These are phyloP conservation scores for Pocillopora damicornis DNA, from an alignment of 64 coral and sea anemone species.

Conservation along the genomic window DNA sequence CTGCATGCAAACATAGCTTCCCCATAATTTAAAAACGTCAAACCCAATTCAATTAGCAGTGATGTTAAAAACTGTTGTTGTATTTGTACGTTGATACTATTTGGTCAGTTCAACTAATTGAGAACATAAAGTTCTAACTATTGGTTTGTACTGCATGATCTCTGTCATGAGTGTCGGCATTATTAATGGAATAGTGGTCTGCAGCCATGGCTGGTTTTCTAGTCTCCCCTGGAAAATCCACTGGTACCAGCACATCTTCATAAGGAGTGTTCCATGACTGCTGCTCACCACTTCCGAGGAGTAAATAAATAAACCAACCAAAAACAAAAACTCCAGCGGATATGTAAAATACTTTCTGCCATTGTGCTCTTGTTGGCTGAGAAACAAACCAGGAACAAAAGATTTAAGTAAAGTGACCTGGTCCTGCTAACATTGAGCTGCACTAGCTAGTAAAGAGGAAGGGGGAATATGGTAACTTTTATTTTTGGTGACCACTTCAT, in stretches of 20 bases:
- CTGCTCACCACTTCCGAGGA: conserved; percentile 50
- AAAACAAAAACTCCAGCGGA: conserved; percentile 66
- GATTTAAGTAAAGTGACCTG: neutral
- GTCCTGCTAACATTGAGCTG: too few relatives aligned
- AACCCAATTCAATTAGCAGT: too few relatives aligned
- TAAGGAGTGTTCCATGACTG: conserved; percentile 71
- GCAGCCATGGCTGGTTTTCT: conserved; percentile 40
- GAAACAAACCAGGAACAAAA: neutral
- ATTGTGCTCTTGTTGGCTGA: conserved; percentile 70
- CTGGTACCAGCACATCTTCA: conserved; percentile 45
- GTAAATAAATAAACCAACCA: conserved; percentile 43
- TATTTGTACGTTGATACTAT: too few relatives aligned
- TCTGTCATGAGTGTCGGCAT: neutral
- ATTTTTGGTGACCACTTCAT: too few relatives aligned
- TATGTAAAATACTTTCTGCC: conserved; percentile 93
- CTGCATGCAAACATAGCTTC: too few relatives aligned
- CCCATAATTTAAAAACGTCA: too few relatives aligned
- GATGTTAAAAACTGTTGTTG: too few relatives aligned
- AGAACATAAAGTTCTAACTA: too few relatives aligned
- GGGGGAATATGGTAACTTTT: too few relatives aligned
- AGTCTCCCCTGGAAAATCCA: conserved; percentile 50
- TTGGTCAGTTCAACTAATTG: too few relatives aligned
- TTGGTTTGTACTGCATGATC: neutral
- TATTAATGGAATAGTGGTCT: neutral
- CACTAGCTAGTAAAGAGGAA: too few relatives aligned